Evolutionary conservation across 2,888 invertebrate species (phyloP).

Genomic region (Ichneumoninae sp.): DNA sequence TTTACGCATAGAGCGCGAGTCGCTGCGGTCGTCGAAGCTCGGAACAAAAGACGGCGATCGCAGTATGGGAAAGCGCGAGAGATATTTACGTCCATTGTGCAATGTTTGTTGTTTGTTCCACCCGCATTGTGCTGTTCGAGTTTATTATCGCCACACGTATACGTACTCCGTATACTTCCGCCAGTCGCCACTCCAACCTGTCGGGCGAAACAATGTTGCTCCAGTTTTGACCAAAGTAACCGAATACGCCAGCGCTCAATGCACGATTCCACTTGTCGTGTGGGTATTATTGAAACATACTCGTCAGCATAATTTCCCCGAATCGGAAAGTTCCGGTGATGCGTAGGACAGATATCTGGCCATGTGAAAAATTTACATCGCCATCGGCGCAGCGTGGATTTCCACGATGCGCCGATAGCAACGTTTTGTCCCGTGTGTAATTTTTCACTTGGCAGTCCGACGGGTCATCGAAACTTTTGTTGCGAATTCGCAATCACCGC

Average conservation of each 20-base stretch:
- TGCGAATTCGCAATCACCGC: background rate
- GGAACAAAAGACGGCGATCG: background rate
- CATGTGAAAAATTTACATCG: background rate
- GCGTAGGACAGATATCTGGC: too few relatives aligned
- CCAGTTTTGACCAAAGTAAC: background rate
- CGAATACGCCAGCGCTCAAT: background rate
- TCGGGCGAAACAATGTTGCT: background rate
- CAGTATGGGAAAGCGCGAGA: background rate
- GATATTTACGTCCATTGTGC: background rate
- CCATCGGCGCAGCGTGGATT: background rate
- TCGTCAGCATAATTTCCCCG: background rate
- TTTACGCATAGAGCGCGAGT: background rate
- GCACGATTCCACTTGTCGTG: background rate
- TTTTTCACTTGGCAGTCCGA: background rate
- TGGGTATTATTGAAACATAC: background rate
- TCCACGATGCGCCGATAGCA: too few relatives aligned
- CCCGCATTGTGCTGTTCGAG: background rate
- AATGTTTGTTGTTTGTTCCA: background rate
- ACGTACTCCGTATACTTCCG: background rate
- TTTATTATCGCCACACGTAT: background rate
- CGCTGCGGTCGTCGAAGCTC: background rate
- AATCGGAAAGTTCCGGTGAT: background rate
- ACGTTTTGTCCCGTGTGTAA: too few relatives aligned
- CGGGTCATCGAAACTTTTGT: background rate
- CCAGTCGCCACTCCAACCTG: background rate